Evolutionary conservation across 2,888 invertebrate genomes (phyloP).

Genomic region (Nemurella pictetii): DNA sequence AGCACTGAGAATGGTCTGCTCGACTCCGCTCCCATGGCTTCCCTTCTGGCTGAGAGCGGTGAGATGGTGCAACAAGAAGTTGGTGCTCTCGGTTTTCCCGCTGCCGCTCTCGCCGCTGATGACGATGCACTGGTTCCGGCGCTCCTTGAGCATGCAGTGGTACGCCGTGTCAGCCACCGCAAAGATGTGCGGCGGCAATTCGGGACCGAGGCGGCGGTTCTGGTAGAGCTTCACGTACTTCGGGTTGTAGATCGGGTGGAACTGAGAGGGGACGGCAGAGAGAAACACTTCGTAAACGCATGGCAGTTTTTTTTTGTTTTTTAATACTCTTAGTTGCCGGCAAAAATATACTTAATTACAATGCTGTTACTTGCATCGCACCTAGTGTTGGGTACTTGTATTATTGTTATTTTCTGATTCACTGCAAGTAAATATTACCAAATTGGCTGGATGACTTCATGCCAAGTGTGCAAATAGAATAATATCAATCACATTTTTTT

Average conservation of each 20-base stretch:
- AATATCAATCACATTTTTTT: too few relatives aligned
- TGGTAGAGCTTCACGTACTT: constrained; percentile 96
- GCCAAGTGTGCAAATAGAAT: too few relatives aligned
- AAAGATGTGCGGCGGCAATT: constrained; percentile 95
- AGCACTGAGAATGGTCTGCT: constrained; percentile 93
- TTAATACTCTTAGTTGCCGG: too few relatives aligned
- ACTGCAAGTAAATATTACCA: too few relatives aligned
- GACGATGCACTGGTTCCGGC: constrained; percentile 91
- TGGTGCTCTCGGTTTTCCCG: constrained; percentile 97
- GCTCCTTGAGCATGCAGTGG: constrained; percentile 89
- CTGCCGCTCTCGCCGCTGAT: constrained; percentile 94
- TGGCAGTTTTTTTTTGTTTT: too few relatives aligned
- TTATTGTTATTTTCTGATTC: too few relatives aligned
- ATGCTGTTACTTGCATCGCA: too few relatives aligned
- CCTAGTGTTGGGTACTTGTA: too few relatives aligned
- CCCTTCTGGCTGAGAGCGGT: constrained; percentile 95
- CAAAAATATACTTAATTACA: too few relatives aligned
- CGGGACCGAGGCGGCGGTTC: constrained; percentile 86
- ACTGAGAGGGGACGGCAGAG: too few relatives aligned
- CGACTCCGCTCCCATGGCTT: constrained; percentile 91
- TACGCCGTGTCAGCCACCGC: constrained; percentile 94
- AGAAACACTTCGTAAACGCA: too few relatives aligned
- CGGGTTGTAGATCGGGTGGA: constrained; percentile 96
- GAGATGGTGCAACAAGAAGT: constrained; percentile 91
- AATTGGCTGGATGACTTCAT: too few relatives aligned